Evolutionary conservation across 2,113 vertebrate genomes (phyloP).

Genomic region (Spea bombifrons): DNA sequence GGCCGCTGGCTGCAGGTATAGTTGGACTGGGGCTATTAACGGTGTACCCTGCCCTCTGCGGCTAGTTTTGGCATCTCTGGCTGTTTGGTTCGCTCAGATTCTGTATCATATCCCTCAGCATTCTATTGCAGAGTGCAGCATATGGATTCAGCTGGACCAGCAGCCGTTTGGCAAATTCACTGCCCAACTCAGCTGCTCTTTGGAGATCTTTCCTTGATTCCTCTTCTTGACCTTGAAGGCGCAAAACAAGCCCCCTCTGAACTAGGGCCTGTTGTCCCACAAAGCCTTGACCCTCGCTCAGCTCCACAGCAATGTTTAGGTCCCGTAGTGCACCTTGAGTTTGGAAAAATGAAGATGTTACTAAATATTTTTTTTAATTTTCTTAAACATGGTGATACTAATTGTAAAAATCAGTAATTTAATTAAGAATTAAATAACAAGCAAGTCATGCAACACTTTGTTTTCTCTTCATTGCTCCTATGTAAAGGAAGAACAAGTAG

Average conservation of each 20-base stretch:
- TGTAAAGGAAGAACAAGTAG: no score
- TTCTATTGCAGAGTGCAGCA: constrained; percentile 90
- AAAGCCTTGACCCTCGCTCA: constrained; percentile 69
- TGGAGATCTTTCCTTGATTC: constrained; percentile 75
- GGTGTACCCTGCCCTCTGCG: neutral
- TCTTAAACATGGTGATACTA: no score
- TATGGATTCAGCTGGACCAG: constrained; percentile 85
- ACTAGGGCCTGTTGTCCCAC: constrained; percentile 82
- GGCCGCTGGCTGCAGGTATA: no score
- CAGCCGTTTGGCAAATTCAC: constrained; percentile 83
- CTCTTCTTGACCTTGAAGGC: constrained; percentile 67
- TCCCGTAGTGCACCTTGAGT: constrained; percentile 78
- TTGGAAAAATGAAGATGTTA: no score
- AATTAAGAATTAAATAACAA: no score
- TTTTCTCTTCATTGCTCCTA: no score
- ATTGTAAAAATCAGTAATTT: no score
- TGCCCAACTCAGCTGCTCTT: constrained; percentile 78
- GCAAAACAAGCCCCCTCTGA: constrained; percentile 81
- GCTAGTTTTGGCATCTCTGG: neutral
- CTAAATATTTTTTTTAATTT: no score
- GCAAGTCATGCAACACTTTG: no score
- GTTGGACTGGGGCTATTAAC: no score
- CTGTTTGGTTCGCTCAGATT: constrained; percentile 67
- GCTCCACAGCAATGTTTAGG: constrained; percentile 72
- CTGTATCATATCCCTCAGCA: constrained; percentile 81